Percentiles rank a stretch among this genome's conserved stretches.
Conservation (phyloP, 1,140 invertebrate genomes). For the Ectropis grisescens region DNA sequence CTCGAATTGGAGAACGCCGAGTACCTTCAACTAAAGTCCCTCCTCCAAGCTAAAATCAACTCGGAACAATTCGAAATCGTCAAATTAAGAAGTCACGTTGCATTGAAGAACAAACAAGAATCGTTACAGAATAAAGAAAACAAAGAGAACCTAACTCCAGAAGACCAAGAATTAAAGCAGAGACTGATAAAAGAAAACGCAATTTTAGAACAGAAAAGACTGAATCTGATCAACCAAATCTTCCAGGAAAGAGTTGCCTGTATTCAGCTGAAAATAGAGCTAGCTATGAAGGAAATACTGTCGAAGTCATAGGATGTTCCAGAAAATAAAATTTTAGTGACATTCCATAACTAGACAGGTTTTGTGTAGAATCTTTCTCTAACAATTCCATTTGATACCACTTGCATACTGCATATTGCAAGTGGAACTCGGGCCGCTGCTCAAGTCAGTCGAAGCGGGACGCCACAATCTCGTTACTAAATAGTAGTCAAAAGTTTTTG, state of each 20-base stretch:
- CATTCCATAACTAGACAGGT: background rate
- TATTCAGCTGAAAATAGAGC: conserved; percentile 76
- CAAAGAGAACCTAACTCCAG: conserved; percentile 63
- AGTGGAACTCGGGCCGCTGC: no score
- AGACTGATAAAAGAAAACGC: conserved; percentile 75
- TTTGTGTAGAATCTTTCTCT: no score
- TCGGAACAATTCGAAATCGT: conserved; percentile 78
- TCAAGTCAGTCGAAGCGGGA: no score
- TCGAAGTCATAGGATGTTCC: conserved; percentile 42
- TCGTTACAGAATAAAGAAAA: conserved; percentile 58
- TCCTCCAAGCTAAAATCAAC: conserved; percentile 75
- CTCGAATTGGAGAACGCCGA: conserved; percentile 77
- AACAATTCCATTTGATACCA: no score
- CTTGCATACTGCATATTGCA: no score
- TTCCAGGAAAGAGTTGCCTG: conserved; percentile 78
- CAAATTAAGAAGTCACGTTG: conserved; percentile 72
- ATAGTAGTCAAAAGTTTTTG: no score
- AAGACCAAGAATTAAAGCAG: conserved; percentile 58
- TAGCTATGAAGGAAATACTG: conserved; percentile 73
- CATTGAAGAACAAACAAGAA: conserved; percentile 63
- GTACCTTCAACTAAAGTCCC: conserved; percentile 74
- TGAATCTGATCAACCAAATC: conserved; percentile 73
- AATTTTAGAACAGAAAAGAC: conserved; percentile 76
- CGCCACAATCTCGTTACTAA: no score
- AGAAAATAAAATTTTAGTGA: conserved; percentile 1